Conservation (phyloP, 2,888 invertebrate species). For the Masnerella sp. region DNA sequence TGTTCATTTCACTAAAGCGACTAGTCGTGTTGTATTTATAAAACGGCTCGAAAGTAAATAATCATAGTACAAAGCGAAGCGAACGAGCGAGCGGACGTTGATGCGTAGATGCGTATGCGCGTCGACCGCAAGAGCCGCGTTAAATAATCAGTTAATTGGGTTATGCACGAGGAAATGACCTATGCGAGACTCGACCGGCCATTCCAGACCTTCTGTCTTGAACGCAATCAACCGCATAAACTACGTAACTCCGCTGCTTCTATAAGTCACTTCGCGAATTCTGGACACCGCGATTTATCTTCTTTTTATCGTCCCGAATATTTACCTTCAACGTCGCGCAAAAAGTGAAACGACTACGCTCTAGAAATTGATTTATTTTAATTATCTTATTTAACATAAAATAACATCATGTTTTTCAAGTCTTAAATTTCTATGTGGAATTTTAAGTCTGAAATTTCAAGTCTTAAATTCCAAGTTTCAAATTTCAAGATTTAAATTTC, state of each 20-base stretch:
- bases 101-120: conserved; percentile 44
- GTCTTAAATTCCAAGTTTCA: too few species aligned
- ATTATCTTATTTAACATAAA: too few species aligned
- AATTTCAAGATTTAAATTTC: too few species aligned
- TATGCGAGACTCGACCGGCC: conserved; percentile 68
- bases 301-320: conserved; percentile 32
- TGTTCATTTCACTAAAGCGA: too few species aligned
- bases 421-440: too few species aligned
- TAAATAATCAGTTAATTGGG: conserved; percentile 76
- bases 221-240: conserved; percentile 50
- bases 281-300: conserved; percentile 49
- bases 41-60: conserved; percentile 13
- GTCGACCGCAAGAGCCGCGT: conserved; percentile 62
- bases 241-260: conserved; percentile 50
- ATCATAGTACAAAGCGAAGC: conserved; percentile 23
- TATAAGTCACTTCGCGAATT: conserved; percentile 52
- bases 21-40: too few species aligned
- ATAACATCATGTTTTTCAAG: too few species aligned
- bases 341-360: too few species aligned
- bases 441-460: too few species aligned
- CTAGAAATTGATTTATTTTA: too few species aligned
- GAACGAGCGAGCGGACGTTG: conserved; percentile 30
- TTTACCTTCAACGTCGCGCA: conserved; percentile 17
- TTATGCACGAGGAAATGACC: conserved; percentile 76
- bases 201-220: conserved; percentile 66